phyloP scores from a whole-genome alignment of 2,113 vertebrate genomes.

The Mirounga angustirostris region DNA sequence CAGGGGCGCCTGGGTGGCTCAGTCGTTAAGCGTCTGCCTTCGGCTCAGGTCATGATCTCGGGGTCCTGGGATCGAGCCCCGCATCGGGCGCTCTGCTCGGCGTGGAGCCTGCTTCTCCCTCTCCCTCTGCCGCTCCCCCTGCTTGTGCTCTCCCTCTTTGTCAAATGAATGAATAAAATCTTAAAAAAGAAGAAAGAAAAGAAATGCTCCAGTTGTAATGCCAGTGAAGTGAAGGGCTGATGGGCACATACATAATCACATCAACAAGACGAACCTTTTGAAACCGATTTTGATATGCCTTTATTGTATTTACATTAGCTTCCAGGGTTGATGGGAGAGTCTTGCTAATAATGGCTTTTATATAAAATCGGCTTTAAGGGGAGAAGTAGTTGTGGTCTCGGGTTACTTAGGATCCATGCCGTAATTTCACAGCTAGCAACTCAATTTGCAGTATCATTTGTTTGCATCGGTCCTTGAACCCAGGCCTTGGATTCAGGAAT shows the following conservation, averaged over 20 bases:
- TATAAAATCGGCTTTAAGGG: background rate
- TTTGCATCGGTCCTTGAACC: background rate
- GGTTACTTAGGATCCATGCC: background rate
- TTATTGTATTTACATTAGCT: conserved; percentile 58
- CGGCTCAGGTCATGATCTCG: too few species aligned
- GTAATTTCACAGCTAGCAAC: conserved; percentile 43
- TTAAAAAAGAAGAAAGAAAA: background rate
- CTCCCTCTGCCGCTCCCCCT: too few species aligned
- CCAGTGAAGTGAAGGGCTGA: conserved; percentile 37
- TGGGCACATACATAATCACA: background rate
- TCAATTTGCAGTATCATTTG: background rate
- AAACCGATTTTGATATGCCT: background rate
- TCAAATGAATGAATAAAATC: too few species aligned
- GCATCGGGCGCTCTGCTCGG: too few species aligned
- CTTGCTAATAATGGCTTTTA: conserved; percentile 48
- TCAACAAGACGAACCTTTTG: background rate
- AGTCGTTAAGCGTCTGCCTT: too few species aligned
- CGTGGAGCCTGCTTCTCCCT: too few species aligned
- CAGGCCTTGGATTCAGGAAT: background rate
- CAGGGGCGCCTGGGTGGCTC: too few species aligned
- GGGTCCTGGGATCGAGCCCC: too few species aligned
- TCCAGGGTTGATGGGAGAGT: conserved; percentile 41
- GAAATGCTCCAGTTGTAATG: background rate
- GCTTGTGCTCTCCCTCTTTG: too few species aligned
- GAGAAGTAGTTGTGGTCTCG: background rate